Percentiles rank a stretch among this genome's conserved stretches.
phyloP scores from a whole-genome alignment of 1,140 invertebrate species.

The Araneus ventricosus region DNA sequence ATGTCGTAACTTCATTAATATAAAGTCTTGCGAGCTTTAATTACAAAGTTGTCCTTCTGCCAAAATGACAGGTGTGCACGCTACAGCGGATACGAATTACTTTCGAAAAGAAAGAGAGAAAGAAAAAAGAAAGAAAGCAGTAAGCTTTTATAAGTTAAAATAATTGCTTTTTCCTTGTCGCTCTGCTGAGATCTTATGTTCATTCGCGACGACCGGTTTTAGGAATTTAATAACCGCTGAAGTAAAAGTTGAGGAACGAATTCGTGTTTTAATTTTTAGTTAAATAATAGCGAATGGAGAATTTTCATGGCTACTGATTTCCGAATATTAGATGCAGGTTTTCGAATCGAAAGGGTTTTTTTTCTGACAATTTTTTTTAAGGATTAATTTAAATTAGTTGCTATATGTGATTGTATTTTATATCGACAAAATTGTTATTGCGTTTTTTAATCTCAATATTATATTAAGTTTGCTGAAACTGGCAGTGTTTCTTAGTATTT shows the following conservation, averaged over 20 bases:
- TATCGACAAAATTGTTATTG: too few relatives aligned
- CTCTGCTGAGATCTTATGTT: background rate
- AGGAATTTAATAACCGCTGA: conserved; percentile 8
- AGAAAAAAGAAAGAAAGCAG: background rate
- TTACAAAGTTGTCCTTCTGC: conserved; percentile 34
- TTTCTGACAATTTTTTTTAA: too few relatives aligned
- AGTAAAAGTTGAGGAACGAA: background rate
- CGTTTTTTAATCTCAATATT: too few relatives aligned
- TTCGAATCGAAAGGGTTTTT: too few relatives aligned
- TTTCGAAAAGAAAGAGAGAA: background rate
- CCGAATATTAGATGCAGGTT: too few relatives aligned
- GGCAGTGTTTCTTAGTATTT: too few relatives aligned
- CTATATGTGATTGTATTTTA: too few relatives aligned
- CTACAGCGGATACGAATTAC: conserved; percentile 9
- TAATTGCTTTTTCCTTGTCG: conserved; percentile 61
- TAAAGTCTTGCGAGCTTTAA: background rate
- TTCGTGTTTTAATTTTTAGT: too few relatives aligned
- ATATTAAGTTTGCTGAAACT: too few relatives aligned
- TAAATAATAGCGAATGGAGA: too few relatives aligned
- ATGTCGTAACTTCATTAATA: conserved; percentile 23
- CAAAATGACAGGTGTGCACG: conserved; percentile 39
- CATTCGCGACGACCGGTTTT: conserved; percentile 12
- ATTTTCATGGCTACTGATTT: too few relatives aligned
- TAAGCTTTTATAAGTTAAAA: conserved; percentile 20
- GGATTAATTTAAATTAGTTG: too few relatives aligned